phyloP scores from a whole-genome alignment of 2,888 invertebrate genomes.

The Scaptomyza polygonia region DNA sequence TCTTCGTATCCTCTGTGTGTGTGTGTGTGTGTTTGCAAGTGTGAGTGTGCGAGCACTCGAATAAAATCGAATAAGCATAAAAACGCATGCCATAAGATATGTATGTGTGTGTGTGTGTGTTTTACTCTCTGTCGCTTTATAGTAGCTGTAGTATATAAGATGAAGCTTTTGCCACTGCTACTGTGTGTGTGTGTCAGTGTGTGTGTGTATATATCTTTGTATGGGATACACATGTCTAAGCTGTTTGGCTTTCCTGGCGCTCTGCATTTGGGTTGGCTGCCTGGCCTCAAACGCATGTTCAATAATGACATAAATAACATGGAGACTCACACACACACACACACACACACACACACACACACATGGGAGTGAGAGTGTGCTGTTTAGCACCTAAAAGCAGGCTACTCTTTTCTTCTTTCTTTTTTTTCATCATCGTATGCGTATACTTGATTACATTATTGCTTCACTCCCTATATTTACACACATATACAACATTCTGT shows the following conservation, averaged over 20 bases:
- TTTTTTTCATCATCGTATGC: conserved; percentile 29
- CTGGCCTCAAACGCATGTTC: conserved; percentile 72
- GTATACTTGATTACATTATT: conserved; percentile 71
- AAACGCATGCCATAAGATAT: conserved; percentile 72
- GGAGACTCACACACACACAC: conserved; percentile 30
- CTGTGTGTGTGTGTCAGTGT: conserved; percentile 23
- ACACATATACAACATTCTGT: conserved; percentile 25
- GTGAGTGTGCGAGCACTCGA: conserved; percentile 69
- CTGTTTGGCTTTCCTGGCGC: conserved; percentile 46
- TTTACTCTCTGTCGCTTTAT: conserved; percentile 27
- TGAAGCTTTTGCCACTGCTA: conserved; percentile 28
- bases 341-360: conserved; percentile 2
- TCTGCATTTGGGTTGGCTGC: conserved; percentile 74
- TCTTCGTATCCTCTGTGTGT: conserved; percentile 49
- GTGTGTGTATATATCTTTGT: conserved; percentile 44
- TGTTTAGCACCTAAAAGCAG: conserved; percentile 77
- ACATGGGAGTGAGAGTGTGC: conserved; percentile 4
- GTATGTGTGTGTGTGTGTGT: conserved; percentile 19
- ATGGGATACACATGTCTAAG: conserved; percentile 66
- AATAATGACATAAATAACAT: conserved; percentile 76
- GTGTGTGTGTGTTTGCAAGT: conserved; percentile 32
- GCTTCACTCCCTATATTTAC: conserved; percentile 48
- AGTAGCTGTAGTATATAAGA: conserved; percentile 59
- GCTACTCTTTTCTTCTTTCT: conserved; percentile 44
- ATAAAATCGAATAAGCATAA: conserved; percentile 78